These are phyloP conservation scores for Rhinophrynus dorsalis DNA, from an alignment of 2,797 vertebrate genomes.

Conservation along the genomic window DNA sequence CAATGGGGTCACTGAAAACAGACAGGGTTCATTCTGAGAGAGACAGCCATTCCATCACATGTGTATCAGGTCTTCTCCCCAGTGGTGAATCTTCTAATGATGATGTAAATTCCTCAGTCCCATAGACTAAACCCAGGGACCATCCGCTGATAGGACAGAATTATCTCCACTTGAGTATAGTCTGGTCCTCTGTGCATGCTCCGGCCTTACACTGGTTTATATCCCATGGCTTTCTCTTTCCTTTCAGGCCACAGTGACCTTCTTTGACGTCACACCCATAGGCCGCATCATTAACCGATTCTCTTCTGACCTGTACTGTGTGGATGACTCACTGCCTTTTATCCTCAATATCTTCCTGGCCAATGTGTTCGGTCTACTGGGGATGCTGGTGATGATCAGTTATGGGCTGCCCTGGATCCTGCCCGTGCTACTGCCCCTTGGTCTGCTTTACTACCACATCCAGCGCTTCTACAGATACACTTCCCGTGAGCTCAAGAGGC, in stretches of 20 bases:
- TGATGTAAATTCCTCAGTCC: no score
- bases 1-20: no score
- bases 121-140: no score
- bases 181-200: no score
- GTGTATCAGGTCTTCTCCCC: no score
- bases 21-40: no score
- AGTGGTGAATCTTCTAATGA: no score
- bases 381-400: slow-evolving; percentile 83
- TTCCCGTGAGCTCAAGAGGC: slow-evolving; percentile 88
- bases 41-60: no score
- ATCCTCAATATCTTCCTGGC: slow-evolving; percentile 91
- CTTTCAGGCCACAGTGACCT: slow-evolving; percentile 81
- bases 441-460: slow-evolving; percentile 75
- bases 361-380: slow-evolving; percentile 77
- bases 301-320: slow-evolving; percentile 87
- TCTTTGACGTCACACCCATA: slow-evolving; percentile 87
- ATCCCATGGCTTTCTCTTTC: background rate
- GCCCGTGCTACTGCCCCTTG: slow-evolving; percentile 78
- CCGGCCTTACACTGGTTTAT: background rate
- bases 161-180: no score
- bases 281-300: slow-evolving; percentile 93
- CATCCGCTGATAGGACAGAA: no score
- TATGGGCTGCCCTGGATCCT: slow-evolving; percentile 87
- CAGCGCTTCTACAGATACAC: slow-evolving; percentile 87
- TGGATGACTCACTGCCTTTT: slow-evolving; percentile 91